Conservation (phyloP, 2,888 invertebrate genomes). For the Dolichopus griseipennis region DNA sequence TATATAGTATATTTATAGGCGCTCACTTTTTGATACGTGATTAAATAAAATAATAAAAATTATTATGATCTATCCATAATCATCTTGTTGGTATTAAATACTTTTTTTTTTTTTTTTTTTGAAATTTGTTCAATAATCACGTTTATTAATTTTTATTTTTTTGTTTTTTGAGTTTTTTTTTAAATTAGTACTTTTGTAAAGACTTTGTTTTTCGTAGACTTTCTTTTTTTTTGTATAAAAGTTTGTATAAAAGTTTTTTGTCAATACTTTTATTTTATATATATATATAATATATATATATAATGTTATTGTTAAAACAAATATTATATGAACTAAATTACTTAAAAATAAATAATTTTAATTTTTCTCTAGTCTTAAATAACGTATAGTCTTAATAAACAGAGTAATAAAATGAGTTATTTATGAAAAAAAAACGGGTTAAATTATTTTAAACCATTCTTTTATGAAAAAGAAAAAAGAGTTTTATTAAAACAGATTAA, state of each 20-base stretch:
- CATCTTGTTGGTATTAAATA: background rate
- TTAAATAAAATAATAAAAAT: background rate
- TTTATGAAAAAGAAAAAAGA: no score
- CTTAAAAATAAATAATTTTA: no score
- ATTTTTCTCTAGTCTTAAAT: no score
- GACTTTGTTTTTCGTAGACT: background rate
- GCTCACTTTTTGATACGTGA: background rate
- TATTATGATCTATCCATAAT: background rate
- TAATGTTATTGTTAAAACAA: no score
- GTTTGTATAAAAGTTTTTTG: background rate
- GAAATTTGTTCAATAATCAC: background rate
- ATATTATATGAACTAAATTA: no score
- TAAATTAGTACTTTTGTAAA: background rate
- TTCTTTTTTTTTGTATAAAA: background rate
- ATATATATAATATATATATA: no score
- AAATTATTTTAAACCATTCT: no score
- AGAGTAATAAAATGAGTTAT: no score
- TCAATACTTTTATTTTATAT: background rate
- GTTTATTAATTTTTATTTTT: background rate
- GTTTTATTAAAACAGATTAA: no score
- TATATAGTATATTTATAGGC: background rate
- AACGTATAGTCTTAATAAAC: no score
- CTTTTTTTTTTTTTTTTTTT: no score
- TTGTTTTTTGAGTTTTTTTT: background rate
- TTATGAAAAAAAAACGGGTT: no score